phyloP scores from a whole-genome alignment of 2,888 invertebrate species.

The Muschampia plurimacula region DNA sequence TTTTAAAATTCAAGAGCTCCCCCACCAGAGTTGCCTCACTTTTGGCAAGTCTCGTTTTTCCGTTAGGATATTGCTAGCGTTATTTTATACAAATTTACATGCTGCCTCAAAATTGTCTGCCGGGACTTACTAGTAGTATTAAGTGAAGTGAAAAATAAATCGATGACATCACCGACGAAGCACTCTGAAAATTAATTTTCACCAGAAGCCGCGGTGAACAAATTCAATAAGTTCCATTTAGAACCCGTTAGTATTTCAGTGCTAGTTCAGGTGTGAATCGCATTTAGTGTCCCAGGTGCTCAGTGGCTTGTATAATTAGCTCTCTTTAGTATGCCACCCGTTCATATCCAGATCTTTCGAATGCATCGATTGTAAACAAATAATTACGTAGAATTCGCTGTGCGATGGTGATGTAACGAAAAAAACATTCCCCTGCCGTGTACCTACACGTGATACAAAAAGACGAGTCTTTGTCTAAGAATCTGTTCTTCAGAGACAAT shows the following conservation, averaged over 20 bases:
- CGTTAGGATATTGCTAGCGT: too few relatives aligned
- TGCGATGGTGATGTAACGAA: slow-evolving; percentile 46
- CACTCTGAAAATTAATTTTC: slow-evolving; percentile 11
- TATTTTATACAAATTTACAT: too few relatives aligned
- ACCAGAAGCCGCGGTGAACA: background rate
- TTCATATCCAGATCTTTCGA: slow-evolving; percentile 33
- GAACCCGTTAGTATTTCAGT: slow-evolving; percentile 9
- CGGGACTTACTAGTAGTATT: too few relatives aligned
- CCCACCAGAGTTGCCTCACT: too few relatives aligned
- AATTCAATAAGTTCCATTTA: slow-evolving; percentile 26
- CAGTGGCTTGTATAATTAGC: slow-evolving; percentile 24
- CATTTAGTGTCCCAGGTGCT: slow-evolving; percentile 25
- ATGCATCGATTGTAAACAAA: slow-evolving; percentile 45
- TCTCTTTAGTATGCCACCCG: slow-evolving; percentile 30
- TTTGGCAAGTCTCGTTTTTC: too few relatives aligned
- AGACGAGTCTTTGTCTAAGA: slow-evolving; percentile 48
- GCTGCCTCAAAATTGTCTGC: too few relatives aligned
- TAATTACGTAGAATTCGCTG: slow-evolving; percentile 47
- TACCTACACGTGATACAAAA: background rate
- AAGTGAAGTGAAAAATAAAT: background rate
- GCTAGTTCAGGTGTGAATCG: slow-evolving; percentile 16
- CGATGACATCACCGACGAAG: background rate
- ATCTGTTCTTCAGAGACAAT: background rate
- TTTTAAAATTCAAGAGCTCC: too few relatives aligned
- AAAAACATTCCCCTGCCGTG: slow-evolving; percentile 37